These are phyloP conservation scores for Percina caprodes DNA, from an alignment of 2,113 vertebrate genomes.

Conservation along the genomic window DNA sequence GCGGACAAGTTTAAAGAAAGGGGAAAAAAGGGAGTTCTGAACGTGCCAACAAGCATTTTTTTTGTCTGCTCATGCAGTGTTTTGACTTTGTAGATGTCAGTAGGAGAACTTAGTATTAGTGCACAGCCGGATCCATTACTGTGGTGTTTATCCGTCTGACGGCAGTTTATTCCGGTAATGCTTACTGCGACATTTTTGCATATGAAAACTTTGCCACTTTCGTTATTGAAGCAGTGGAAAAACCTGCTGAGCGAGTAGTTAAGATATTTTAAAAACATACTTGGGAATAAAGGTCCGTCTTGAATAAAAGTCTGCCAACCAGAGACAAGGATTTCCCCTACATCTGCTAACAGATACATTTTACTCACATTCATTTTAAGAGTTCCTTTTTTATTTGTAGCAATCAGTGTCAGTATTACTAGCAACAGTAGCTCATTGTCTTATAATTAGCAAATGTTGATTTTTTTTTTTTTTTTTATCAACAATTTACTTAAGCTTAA, in stretches of 20 bases:
- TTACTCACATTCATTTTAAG: neutral
- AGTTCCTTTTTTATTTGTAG: neutral
- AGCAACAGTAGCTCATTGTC: neutral
- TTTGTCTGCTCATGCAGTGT: constrained; percentile 45
- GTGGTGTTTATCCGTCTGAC: neutral
- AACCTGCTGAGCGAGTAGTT: neutral
- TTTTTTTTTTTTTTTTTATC: no score
- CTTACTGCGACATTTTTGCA: constrained; percentile 20
- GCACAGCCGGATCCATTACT: constrained; percentile 33
- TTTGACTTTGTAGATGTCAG: constrained; percentile 39
- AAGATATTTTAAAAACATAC: neutral
- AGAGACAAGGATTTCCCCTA: neutral
- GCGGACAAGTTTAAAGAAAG: constrained; percentile 12
- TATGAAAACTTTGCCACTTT: neutral
- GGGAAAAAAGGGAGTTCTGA: constrained; percentile 50
- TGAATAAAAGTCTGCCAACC: no score
- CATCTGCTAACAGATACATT: neutral
- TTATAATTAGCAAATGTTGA: neutral
- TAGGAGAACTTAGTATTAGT: constrained; percentile 46
- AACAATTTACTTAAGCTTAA: neutral
- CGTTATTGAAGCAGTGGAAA: no score
- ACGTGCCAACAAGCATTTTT: constrained; percentile 62
- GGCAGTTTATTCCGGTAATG: neutral
- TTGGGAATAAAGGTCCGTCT: no score
- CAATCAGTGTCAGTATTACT: no score